A percentile compares a stretch with the other conserved stretches of the same genome.
These are phyloP conservation scores for Montipora capricornis DNA, from an alignment of 64 coral and sea anemone species.

Conservation along the genomic window DNA sequence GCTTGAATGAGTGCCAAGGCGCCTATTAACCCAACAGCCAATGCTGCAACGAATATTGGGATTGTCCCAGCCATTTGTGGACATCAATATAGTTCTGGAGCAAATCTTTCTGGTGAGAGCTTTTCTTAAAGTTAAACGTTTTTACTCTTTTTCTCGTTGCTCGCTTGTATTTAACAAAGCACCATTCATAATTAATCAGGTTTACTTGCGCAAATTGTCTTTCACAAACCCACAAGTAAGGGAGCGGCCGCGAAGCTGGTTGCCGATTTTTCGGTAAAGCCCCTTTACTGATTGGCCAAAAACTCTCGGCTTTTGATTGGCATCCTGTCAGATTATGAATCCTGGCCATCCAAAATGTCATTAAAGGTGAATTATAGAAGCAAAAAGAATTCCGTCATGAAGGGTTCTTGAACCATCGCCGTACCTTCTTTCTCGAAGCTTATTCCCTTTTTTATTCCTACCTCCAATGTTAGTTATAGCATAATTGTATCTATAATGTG, in stretches of 20 bases:
- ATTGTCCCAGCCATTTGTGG: conserved; percentile 39
- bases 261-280: background rate
- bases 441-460: too few relatives aligned
- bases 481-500: too few relatives aligned
- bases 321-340: too few relatives aligned
- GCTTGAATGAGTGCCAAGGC: conserved; percentile 78
- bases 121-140: background rate
- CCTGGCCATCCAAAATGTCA: too few relatives aligned
- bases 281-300: background rate
- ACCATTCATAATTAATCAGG: background rate
- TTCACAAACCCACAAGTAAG: background rate
- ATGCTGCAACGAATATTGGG: conserved; percentile 62
- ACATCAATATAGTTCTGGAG: background rate
- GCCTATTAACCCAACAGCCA: conserved; percentile 70
- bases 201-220: too few relatives aligned
- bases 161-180: background rate
- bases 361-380: too few relatives aligned
- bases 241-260: background rate
- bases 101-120: background rate
- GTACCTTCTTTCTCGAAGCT: too few relatives aligned
- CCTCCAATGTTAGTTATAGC: too few relatives aligned
- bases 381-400: too few relatives aligned
- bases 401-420: too few relatives aligned
- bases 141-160: background rate
- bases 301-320: background rate